A percentile compares a stretch with the other conserved stretches of the same genome.
phyloP scores from a whole-genome alignment of 1,140 invertebrate species.

The Drosophila biarmipes region DNA sequence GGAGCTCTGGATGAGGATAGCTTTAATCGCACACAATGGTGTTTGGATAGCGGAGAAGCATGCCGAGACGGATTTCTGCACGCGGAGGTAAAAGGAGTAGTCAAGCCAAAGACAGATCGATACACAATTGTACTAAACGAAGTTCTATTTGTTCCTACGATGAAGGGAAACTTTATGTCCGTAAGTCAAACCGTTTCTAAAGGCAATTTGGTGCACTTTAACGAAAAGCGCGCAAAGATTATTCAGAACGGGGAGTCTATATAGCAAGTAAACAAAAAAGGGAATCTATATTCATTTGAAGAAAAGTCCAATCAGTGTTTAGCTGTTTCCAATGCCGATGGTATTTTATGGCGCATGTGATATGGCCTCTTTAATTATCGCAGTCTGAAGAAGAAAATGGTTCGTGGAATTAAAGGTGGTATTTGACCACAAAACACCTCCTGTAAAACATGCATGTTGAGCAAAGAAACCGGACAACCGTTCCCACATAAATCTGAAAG shows the following conservation, averaged over 20 bases:
- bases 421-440: constrained; percentile 1
- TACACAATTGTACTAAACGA: neutral
- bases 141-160: neutral
- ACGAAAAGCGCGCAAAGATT: neutral
- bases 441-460: constrained; percentile 1
- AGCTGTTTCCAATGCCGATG: neutral
- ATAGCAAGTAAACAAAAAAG: neutral
- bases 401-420: neutral
- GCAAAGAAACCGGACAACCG: neutral
- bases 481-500: neutral
- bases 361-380: neutral
- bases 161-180: neutral
- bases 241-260: neutral
- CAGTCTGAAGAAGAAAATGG: neutral
- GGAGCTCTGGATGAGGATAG: neutral
- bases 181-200: neutral
- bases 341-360: constrained; percentile 1
- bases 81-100: neutral
- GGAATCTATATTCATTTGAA: neutral
- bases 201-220: constrained; percentile 4
- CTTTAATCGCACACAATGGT: neutral
- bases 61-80: too few species aligned
- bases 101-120: neutral
- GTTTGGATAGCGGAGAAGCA: neutral
- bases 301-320: neutral